Conservation (phyloP, 2,888 invertebrate species). For the Periphyllus acericola region DNA sequence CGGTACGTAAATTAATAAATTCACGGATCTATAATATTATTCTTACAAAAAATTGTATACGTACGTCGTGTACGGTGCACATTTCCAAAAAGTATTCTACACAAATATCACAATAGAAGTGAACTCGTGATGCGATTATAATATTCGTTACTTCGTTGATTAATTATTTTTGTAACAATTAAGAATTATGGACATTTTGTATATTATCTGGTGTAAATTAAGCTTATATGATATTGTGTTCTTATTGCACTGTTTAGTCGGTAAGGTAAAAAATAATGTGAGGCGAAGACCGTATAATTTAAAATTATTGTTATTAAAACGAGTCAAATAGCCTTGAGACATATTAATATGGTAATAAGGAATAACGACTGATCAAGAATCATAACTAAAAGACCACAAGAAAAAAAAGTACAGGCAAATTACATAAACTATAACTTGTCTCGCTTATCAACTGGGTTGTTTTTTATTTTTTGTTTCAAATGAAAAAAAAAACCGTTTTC, state of each 20-base stretch:
- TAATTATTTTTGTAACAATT: not conserved
- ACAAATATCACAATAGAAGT: too few relatives aligned
- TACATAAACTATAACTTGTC: not conserved
- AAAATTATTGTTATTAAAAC: slow-evolving; percentile 35
- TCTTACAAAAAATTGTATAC: too few relatives aligned
- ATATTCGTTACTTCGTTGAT: not conserved
- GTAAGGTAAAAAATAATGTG: not conserved
- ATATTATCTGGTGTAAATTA: not conserved
- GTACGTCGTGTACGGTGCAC: too few relatives aligned
- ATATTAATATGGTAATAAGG: not conserved
- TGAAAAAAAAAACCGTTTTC: too few relatives aligned
- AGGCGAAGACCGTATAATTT: not conserved
- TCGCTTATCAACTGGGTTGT: too few relatives aligned
- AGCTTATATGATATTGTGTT: not conserved
- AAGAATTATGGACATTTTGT: not conserved
- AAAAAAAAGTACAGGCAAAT: not conserved
- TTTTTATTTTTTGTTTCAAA: too few relatives aligned
- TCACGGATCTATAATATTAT: too few relatives aligned
- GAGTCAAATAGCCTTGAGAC: slow-evolving; percentile 31
- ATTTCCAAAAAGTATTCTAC: too few relatives aligned
- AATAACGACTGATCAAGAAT: slow-evolving; percentile 27
- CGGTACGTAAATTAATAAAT: too few relatives aligned
- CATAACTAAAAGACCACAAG: not conserved
- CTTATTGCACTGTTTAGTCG: not conserved
- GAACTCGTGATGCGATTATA: too few relatives aligned